Evolutionary conservation across 2,888 invertebrate genomes (phyloP).

Genomic region (Agrochola lota): DNA sequence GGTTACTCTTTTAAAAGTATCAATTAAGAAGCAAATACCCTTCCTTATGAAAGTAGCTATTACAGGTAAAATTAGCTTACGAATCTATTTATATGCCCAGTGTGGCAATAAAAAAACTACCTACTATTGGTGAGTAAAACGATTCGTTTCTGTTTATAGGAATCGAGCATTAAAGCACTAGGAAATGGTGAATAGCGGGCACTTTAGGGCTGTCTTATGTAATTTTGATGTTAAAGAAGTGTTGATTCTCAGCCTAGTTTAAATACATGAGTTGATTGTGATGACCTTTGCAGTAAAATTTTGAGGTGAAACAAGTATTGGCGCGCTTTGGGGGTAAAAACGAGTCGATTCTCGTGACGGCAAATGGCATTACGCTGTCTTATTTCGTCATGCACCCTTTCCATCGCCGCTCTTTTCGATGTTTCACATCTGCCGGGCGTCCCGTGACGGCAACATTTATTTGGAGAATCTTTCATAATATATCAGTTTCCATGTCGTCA

Average conservation of each 20-base stretch:
- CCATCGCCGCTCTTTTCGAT: background rate
- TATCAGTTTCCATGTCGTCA: too few species aligned
- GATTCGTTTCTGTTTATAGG: too few species aligned
- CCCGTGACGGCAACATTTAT: background rate
- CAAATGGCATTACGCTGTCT: background rate
- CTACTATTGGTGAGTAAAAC: too few species aligned
- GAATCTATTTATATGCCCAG: too few species aligned
- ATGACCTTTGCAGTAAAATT: too few species aligned
- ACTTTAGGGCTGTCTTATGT: background rate
- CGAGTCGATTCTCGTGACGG: background rate
- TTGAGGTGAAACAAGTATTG: background rate
- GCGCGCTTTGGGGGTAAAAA: background rate
- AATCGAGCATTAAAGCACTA: background rate
- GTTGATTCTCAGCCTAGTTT: background rate
- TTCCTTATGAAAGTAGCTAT: too few species aligned
- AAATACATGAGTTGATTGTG: background rate
- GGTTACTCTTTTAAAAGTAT: too few species aligned
- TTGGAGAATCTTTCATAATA: background rate
- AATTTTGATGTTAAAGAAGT: background rate
- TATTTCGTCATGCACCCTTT: background rate
- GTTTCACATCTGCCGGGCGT: background rate
- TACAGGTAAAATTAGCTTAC: too few species aligned
- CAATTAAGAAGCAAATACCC: too few species aligned
- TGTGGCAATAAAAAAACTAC: too few species aligned
- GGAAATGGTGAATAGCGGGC: too few species aligned